phyloP scores from a whole-genome alignment of 2,888 invertebrate genomes.

The Brachynemurus nebulosus region DNA sequence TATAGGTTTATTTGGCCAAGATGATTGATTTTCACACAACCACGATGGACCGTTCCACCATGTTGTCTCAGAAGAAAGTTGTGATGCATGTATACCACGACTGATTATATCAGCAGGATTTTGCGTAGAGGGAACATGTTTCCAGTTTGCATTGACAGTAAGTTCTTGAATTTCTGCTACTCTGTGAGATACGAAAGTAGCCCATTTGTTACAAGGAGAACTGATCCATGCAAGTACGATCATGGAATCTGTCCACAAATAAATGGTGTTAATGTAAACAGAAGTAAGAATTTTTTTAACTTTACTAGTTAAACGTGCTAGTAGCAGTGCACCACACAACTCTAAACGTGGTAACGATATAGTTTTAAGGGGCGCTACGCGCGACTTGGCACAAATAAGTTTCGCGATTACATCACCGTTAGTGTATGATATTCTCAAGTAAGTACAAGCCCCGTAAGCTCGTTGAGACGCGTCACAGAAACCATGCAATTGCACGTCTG shows the following conservation, averaged over 20 bases:
- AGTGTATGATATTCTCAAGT: neutral
- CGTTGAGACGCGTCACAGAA: neutral
- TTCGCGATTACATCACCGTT: neutral
- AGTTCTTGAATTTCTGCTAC: neutral
- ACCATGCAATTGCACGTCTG: neutral
- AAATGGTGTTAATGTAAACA: too few relatives aligned
- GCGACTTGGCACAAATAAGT: conserved; percentile 12
- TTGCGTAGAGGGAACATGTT: neutral
- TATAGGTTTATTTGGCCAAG: too few relatives aligned
- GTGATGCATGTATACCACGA: too few relatives aligned
- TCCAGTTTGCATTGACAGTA: neutral
- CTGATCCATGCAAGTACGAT: too few relatives aligned
- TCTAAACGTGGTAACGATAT: conserved; percentile 10
- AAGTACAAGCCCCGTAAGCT: neutral
- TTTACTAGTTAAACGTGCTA: neutral
- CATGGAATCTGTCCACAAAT: too few relatives aligned
- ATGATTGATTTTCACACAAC: too few relatives aligned
- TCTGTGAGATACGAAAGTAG: neutral
- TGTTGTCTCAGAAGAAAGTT: too few relatives aligned
- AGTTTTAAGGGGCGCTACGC: conserved; percentile 10
- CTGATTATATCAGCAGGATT: neutral
- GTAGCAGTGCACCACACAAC: neutral
- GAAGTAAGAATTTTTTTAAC: neutral
- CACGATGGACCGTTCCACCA: too few relatives aligned
- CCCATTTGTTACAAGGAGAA: neutral